Base-by-base conservation (phyloP, 2,888 invertebrate species). In the Chrysomela aeneicollis region DNA sequence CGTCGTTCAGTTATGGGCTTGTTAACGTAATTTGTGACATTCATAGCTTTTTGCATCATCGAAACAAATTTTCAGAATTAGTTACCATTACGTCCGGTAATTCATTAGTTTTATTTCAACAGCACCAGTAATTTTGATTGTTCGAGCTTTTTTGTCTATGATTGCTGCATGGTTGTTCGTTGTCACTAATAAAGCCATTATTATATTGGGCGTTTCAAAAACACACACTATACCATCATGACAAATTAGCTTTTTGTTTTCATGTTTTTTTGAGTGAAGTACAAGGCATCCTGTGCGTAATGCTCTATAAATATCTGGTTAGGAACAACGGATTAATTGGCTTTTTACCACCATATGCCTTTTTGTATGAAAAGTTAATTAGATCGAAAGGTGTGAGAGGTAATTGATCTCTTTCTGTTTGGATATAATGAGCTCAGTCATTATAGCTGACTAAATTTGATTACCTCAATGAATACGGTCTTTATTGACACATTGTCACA, bases 201-300 rank as follows among this genome's bases (percentile, higher is more conserved):
- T 71, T 75, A 74, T 76, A 74, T 75, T 74, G 70, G 70, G 64
- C 67, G 69, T 73, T 74, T 67, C 54, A 59, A 61, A 67, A 63
- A 59, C 66, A 66, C 64, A 67, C 57, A 30, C 42, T 58, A 17
- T 18, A 15, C 32, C 69, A 72, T 72, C 71, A 75, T 76, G 74
- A 77, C 76, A 77, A 78, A 78, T 77, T 76, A 70, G 71, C 68
- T 75, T 77, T 76, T 77, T 77, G 71, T 71, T 68, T 73, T 61
- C 12, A 22, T 8, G 32, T 59, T 49, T 64, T 64, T 53, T 65
- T 66, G 59, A 62, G n/a, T n/a, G 63, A 67, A 30, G n/a, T 54
- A 59, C 55, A 55, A 10, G 60, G 59, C 54, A 53, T 62, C 52
- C 61, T 52, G 53, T 54, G 58, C 59, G 57, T 37, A n/a, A 52